Base-by-base conservation (phyloP, 1,140 invertebrate genomes). In the Macrobrachium rosenbergii region DNA sequence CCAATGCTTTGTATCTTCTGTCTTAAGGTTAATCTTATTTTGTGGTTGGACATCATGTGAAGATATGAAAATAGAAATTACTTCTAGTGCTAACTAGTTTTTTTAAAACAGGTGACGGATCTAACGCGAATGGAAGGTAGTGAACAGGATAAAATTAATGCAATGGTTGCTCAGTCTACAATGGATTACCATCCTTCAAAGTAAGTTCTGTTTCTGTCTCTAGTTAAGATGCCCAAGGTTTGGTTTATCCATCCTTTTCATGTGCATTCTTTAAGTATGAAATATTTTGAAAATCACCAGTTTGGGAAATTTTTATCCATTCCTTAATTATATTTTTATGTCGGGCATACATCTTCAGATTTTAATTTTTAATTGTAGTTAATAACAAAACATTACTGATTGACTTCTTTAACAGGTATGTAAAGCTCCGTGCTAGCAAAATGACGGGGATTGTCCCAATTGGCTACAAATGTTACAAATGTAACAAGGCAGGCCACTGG, bases 101-200 rank as follows among this genome's bases (percentile, higher is more conserved):
- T 12, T 52, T 52, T 12, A 5, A 45, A 64, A 52, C 83, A 78
- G 88, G 88, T 90, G 19, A 89, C 96, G 73, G 98, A 99, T 94
- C 93, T 99, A 88, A 95, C 96, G 37, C 95, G 95, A 92, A 95
- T 98, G 92, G 96, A 97, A 93, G 96, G 96, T 73, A 96, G 96
- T 52, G 98, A 99, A 93, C 97, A 98, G 91, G 98, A 99, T 91
- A 99, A 99, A 93, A 98, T 99, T 90, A 95, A 96, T 91, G 97
- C 97, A 88, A 98, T 99, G 96, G 99, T 99, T 94, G 95, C 95
- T 82, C 98, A 99, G 91, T 98, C 98, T 63, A 98, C 97, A 75
- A 95, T 96, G 91, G 98, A 98, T 91, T 99, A 99, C 94, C 97
- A 99, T 93, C 96, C 97, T 84, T 96, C 96, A 92, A 98, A 97